These are phyloP conservation scores for Acanthiza pusilla DNA, from an alignment of 2,797 vertebrate species.

Conservation along the genomic window DNA sequence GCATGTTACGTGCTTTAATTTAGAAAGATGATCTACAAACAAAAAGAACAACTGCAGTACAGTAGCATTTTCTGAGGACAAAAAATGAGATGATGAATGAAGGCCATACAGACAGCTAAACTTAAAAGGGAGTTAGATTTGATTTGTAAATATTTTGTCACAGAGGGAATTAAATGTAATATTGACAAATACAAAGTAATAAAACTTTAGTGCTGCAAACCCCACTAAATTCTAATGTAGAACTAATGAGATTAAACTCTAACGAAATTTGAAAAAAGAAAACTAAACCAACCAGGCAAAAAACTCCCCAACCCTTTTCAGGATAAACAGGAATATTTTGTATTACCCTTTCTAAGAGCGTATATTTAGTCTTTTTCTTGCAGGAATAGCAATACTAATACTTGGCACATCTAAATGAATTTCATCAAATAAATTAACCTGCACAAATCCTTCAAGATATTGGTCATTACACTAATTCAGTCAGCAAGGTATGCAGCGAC, in stretches of 20 bases:
- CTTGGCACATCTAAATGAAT: not conserved
- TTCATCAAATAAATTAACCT: not conserved
- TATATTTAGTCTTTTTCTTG: not conserved
- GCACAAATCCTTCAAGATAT: not conserved
- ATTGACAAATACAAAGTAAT: not conserved
- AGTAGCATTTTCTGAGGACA: not conserved
- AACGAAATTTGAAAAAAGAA: not conserved
- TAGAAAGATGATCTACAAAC: not conserved
- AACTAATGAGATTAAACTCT: not conserved
- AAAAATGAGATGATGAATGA: not conserved
- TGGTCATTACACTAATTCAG: not conserved
- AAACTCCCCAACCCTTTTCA: not conserved
- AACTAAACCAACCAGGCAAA: not conserved
- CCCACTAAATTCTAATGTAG: not conserved
- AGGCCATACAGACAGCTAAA: not conserved
- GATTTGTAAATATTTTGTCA: constrained; percentile 7
- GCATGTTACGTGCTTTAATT: not conserved
- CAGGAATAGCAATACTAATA: not conserved
- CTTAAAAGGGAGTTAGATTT: not conserved
- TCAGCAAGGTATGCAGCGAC: not conserved
- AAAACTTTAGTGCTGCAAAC: not conserved
- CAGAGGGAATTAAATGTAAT: not conserved
- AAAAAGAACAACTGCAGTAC: not conserved
- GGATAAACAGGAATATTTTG: not conserved
- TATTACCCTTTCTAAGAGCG: not conserved